Evolutionary conservation across 2,888 invertebrate genomes (phyloP).

Genomic region (Hemicrepidius hirtus): DNA sequence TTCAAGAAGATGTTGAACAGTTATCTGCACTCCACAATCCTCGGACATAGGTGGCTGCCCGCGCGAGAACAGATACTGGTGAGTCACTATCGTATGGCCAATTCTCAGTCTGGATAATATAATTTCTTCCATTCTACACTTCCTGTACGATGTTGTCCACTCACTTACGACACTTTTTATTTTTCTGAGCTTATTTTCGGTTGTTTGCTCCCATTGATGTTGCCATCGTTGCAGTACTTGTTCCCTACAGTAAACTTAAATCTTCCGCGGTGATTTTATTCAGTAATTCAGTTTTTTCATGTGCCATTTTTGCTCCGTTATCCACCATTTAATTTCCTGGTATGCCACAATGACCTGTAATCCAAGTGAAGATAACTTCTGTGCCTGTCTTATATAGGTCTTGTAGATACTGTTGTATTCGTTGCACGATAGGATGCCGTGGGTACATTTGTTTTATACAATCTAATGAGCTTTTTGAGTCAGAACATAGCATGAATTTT

Average conservation of each 20-base stretch:
- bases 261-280: background rate
- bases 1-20: background rate
- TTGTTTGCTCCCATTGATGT: background rate
- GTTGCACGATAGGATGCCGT: background rate
- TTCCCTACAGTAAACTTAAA: background rate
- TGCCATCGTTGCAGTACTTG: constrained; percentile 1
- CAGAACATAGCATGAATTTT: background rate
- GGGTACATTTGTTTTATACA: background rate
- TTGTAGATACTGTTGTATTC: background rate
- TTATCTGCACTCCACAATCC: background rate
- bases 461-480: background rate
- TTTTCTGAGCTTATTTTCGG: background rate
- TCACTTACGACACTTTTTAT: background rate
- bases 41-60: background rate
- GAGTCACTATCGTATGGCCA: background rate
- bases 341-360: too few relatives aligned
- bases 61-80: background rate
- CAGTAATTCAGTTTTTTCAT: background rate
- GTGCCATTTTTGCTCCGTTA: background rate
- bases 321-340: background rate
- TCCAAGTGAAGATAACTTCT: too few relatives aligned
- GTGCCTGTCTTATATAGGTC: background rate
- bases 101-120: background rate
- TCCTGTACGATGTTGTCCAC: background rate
- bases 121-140: background rate